phyloP scores from a whole-genome alignment of 2,113 vertebrate species.

The Hippopotamus amphibius region DNA sequence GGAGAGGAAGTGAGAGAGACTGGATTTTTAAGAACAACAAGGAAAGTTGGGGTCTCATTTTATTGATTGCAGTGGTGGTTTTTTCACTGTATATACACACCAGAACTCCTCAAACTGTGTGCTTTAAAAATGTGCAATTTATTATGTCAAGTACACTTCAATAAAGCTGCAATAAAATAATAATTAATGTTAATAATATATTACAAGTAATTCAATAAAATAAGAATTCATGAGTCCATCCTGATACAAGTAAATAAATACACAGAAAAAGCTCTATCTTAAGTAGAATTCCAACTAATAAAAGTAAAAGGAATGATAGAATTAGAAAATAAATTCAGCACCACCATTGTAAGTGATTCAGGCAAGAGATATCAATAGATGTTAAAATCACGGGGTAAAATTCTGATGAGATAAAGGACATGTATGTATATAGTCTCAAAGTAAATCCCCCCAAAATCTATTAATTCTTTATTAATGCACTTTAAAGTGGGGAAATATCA shows the following conservation, averaged over 20 bases:
- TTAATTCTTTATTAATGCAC: background rate
- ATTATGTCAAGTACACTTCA: background rate
- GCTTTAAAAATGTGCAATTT: background rate
- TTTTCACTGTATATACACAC: background rate
- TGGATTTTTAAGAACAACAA: background rate
- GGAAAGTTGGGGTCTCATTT: background rate
- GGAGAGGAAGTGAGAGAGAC: background rate
- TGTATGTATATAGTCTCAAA: background rate
- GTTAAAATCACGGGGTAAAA: background rate
- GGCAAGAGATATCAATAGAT: background rate
- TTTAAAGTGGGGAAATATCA: background rate
- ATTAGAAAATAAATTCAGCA: background rate
- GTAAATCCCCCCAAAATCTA: background rate
- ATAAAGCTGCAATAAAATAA: background rate
- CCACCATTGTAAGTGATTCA: background rate
- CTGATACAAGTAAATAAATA: background rate
- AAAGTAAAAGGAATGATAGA: background rate
- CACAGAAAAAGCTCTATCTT: background rate
- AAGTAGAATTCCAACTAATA: background rate
- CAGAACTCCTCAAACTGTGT: background rate
- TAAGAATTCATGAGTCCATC: background rate
- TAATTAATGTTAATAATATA: background rate
- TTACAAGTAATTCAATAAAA: background rate
- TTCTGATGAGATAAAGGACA: background rate
- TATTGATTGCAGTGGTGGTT: background rate